Base-by-base conservation (phyloP, 2,797 vertebrate species). In the Periophthalmus magnuspinnatus region DNA sequence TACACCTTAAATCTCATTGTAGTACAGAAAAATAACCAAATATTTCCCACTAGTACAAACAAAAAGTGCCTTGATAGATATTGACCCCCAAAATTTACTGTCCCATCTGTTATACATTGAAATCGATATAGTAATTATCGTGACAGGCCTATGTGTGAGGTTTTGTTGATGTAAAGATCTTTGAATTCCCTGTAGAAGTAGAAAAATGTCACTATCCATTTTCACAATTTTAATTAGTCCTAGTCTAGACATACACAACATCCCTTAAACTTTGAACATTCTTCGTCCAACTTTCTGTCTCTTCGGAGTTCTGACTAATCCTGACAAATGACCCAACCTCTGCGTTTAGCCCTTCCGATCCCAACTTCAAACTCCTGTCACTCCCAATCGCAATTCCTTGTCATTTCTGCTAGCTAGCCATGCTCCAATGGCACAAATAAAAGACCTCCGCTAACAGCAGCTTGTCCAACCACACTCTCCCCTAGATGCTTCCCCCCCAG, bases 401-500 rank as follows among this genome's bases (percentile, higher is more conserved):
- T 59, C 63, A 38, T 59, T 63, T 65, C 11, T 52, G 2, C 66
- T n/a, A 17, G 13, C 58, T 3, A 66, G 68, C 45, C 69, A 47
- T 64, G 61, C 16, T 58, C 67, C 32, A 1, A 19, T 59, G 1
- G 0, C 48, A 48, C 52, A 68, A 69, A 61, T 65, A 56, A 75
- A 64, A 69, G 33, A 47, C 9, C 2, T 45, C 60, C 9, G 9
- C 16, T 22, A 55, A 69, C 21, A 61, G 60, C 64, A 34, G 66
- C 58, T 56, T 57, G 70, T 68, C 57, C 36, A 52, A 69, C 77
- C 68, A 72, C 65, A 33, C 14, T 22, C 45, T 60, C 72, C 5
- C 5, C 45, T 70, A 77, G 68, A 71, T 58, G n/a, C 63, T 16
- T 2, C 69, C 76, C 72, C 61, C 47, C 2, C 0, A 4, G 5